Base-by-base conservation (phyloP, 1,140 invertebrate genomes). In the Aradophagus sp. region DNA sequence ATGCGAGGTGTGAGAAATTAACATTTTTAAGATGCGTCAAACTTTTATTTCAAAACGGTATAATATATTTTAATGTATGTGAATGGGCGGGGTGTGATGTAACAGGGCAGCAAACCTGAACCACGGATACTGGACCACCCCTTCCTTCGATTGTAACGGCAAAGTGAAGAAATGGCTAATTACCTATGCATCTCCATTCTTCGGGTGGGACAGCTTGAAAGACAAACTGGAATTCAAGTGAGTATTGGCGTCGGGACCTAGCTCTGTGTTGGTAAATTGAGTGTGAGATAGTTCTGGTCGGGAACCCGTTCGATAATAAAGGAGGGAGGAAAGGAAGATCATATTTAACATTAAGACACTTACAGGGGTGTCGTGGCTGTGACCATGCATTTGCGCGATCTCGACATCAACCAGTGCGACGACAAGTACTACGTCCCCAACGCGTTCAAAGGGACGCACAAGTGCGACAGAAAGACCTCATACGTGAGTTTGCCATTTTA, bases 401-500 rank as follows among this genome's bases (percentile, higher is more conserved):
- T 99, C 74, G 96, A 98, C 83, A 93, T 99, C 14, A 97, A 97
- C 82, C 97, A 99, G 86, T 99, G 97, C 80, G 93, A 96, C 23
- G 92, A 93, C 82, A 90, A 92, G 80, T 96, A 93, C 83, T 93
- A 93, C 75, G 89, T 91, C 15, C 91, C 95, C 1, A 99, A 99
- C 87, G 96, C 95, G 7, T 99, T 97, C 84, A 97, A 98, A 86
- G 90, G 92, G 72, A 97, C 96, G 3, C 93, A 98, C 82, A 97
- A 97, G 86, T 99, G 97, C 86, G 94, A 99, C 85, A 89, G 88
- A 77, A 90, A 90, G 80, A 93, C 93, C 3, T 97, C 96, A 73
- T 97, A 97, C 84, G 97, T 99, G 88, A 95, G 94, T 90, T 71
- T 14, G 14, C 12, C 16, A 5, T 41, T 27, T 59, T 31, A 32